phyloP scores from a whole-genome alignment of 2,797 vertebrate species.

The Malacoctenus gilli region DNA sequence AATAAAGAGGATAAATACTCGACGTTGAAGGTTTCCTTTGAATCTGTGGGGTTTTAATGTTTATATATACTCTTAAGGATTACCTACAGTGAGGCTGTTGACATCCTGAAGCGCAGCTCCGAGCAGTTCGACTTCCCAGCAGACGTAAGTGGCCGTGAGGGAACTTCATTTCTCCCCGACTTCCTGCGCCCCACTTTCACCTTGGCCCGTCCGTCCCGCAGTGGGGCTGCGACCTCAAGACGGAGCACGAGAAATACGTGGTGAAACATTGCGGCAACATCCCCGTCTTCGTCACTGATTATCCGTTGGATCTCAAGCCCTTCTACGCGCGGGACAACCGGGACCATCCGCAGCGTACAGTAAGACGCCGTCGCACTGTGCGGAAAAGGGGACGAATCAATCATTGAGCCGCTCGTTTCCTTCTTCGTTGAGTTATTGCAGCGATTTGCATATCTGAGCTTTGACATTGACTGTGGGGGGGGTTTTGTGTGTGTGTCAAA shows the following conservation, averaged over 20 bases:
- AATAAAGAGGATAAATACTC: neutral
- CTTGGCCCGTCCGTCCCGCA: constrained; percentile 58
- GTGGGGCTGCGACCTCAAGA: constrained; percentile 96
- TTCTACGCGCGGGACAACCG: constrained; percentile 96
- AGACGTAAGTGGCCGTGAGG: constrained; percentile 74
- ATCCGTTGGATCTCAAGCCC: constrained; percentile 92
- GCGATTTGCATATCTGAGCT: constrained; percentile 51
- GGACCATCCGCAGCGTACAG: constrained; percentile 85
- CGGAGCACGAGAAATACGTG: constrained; percentile 94
- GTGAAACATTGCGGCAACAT: constrained; percentile 90
- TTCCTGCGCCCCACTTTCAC: constrained; percentile 26
- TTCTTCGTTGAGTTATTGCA: constrained; percentile 16
- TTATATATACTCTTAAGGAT: too few species aligned
- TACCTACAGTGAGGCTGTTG: constrained; percentile 91
- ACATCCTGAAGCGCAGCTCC: constrained; percentile 84
- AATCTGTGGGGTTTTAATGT: too few species aligned
- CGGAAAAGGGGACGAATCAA: too few species aligned
- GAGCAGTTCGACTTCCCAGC: constrained; percentile 87
- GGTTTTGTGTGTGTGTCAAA: constrained; percentile 70
- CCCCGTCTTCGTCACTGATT: constrained; percentile 93
- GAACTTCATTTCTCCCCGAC: constrained; percentile 2
- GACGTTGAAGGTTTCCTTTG: neutral
- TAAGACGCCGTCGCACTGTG: constrained; percentile 80
- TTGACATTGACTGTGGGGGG: constrained; percentile 35
- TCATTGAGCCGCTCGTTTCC: constrained; percentile 47